These are phyloP conservation scores for Macrobrachium rosenbergii DNA, from an alignment of 1,140 invertebrate genomes.

Conservation along the genomic window DNA sequence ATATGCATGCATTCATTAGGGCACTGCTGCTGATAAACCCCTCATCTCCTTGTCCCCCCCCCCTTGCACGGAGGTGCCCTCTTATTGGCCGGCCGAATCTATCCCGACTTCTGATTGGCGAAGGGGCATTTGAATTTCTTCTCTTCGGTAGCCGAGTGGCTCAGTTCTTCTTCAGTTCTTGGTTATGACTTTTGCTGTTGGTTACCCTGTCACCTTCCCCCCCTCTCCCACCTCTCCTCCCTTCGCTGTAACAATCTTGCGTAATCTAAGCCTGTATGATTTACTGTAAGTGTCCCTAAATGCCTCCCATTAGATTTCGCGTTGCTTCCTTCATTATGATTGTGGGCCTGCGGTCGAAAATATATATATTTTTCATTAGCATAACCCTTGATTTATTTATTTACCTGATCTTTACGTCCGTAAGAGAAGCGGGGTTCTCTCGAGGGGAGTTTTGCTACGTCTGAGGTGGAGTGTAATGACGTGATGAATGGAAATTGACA, in stretches of 20 bases:
- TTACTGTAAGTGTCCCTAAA: not conserved
- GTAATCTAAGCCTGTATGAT: conserved; percentile 7
- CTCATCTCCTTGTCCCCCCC: conserved; percentile 3
- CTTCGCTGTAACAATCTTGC: not conserved
- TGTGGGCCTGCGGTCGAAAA: too few relatives aligned
- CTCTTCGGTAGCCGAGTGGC: conserved; percentile 33
- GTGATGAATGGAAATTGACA: too few relatives aligned
- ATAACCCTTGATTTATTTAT: too few relatives aligned
- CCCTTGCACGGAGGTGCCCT: not conserved
- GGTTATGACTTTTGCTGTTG: not conserved
- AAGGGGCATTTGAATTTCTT: conserved; percentile 45
- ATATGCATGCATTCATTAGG: conserved; percentile 42
- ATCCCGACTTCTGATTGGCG: conserved; percentile 39
- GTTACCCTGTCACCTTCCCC: not conserved
- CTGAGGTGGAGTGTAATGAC: too few relatives aligned
- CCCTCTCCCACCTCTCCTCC: too few relatives aligned
- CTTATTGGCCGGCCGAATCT: conserved; percentile 5
- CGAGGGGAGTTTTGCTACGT: too few relatives aligned
- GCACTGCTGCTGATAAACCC: conserved; percentile 20
- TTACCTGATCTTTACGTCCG: too few relatives aligned
- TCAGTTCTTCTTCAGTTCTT: conserved; percentile 15
- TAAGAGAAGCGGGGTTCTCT: too few relatives aligned
- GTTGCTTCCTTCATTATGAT: too few relatives aligned
- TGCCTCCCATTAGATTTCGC: too few relatives aligned
- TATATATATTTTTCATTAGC: too few relatives aligned